Evolutionary conservation across 1,140 invertebrate species (phyloP).

Genomic region (Nylanderia fulva): DNA sequence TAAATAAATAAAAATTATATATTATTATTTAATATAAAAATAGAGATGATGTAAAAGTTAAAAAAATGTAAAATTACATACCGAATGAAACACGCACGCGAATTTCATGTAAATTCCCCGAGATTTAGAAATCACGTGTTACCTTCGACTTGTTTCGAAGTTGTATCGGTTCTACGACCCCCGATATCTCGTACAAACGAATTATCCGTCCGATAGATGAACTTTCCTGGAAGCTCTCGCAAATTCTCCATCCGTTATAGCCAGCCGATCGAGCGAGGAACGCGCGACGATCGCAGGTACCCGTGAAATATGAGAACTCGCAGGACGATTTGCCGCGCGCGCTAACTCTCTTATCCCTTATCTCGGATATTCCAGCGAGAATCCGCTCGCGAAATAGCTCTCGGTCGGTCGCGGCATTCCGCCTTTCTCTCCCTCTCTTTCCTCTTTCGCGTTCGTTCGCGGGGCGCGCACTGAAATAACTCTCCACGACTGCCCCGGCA

Average conservation of each 20-base stretch:
- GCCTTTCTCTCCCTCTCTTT: neutral
- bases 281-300: neutral
- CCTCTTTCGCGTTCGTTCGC: conserved; percentile 8
- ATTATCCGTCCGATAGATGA: conserved; percentile 3
- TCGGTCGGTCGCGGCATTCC: neutral
- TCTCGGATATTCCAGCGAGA: conserved; percentile 34
- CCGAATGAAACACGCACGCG: neutral
- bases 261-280: neutral
- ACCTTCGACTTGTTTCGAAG: neutral
- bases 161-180: neutral
- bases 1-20: no score
- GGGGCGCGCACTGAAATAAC: conserved; percentile 66
- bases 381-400: conserved; percentile 25
- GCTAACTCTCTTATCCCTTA: conserved; percentile 25
- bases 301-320: neutral
- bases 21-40: no score
- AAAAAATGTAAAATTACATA: conserved; percentile 2
- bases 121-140: neutral
- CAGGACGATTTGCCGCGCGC: neutral
- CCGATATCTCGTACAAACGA: neutral
- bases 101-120: neutral
- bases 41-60: neutral
- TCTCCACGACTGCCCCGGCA: conserved; percentile 67
- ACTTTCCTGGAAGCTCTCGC: neutral
- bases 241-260: neutral